These are phyloP conservation scores for Toxostoma redivivum DNA, from an alignment of 2,113 vertebrate species.

Conservation along the genomic window DNA sequence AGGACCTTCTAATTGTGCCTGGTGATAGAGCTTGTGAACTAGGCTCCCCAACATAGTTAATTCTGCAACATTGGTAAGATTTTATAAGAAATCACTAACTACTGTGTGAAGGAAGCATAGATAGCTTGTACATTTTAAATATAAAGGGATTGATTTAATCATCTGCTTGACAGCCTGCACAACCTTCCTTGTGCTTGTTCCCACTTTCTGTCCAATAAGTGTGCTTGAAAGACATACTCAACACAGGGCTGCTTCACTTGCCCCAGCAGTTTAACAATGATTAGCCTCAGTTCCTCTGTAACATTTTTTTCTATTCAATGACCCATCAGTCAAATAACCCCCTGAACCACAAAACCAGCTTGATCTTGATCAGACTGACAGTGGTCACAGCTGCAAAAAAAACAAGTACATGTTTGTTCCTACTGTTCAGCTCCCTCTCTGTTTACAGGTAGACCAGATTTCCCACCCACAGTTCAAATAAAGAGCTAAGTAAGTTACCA, in stretches of 20 bases:
- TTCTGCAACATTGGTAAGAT: not conserved
- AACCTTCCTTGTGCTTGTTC: not conserved
- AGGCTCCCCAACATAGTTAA: not conserved
- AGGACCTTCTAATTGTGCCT: not conserved
- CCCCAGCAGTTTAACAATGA: not conserved
- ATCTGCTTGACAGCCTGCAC: not conserved
- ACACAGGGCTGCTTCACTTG: not conserved
- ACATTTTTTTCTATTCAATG: not conserved
- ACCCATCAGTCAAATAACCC: not conserved
- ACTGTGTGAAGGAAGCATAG: not conserved
- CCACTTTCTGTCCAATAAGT: not conserved
- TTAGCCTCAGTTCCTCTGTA: slow-evolving; percentile 7
- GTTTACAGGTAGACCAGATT: slow-evolving; percentile 14
- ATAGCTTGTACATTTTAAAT: not conserved
- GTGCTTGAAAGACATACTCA: not conserved
- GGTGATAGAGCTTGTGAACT: not conserved
- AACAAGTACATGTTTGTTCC: not conserved
- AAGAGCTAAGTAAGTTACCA: slow-evolving; percentile 12
- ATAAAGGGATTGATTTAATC: not conserved
- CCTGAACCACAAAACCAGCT: slow-evolving; percentile 8
- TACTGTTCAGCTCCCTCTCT: not conserved
- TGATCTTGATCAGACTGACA: slow-evolving; percentile 1
- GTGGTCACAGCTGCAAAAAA: slow-evolving; percentile 6
- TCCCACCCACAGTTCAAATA: slow-evolving; percentile 22
- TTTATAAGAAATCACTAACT: not conserved